Percentiles rank a stretch among this genome's conserved stretches.
These are phyloP conservation scores for Frieseomelitta varia DNA, from an alignment of 1,140 invertebrate species.

Conservation along the genomic window DNA sequence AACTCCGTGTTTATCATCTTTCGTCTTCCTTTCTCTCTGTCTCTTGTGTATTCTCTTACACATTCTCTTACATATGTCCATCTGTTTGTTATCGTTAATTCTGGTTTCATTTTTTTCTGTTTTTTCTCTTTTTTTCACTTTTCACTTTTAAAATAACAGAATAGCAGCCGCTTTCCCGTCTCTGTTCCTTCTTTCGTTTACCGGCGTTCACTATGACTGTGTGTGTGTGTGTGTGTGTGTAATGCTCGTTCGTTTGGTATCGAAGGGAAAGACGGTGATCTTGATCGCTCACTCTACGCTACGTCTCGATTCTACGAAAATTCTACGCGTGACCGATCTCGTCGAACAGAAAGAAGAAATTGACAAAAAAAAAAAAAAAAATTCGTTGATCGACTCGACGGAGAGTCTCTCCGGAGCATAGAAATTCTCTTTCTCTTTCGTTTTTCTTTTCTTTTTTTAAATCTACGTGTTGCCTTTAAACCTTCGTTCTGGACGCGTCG, in stretches of 20 bases:
- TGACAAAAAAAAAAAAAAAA: neutral
- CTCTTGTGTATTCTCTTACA: too few species aligned
- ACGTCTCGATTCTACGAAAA: conserved; percentile 26
- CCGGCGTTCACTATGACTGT: conserved; percentile 2
- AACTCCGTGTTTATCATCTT: conserved; percentile 65
- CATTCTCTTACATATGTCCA: too few species aligned
- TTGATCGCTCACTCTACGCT: neutral
- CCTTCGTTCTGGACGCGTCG: neutral
- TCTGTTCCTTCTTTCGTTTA: conserved; percentile 35
- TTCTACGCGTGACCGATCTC: conserved; percentile 18
- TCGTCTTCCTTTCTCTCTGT: neutral
- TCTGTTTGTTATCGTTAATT: neutral
- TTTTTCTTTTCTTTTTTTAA: too few species aligned
- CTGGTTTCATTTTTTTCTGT: neutral
- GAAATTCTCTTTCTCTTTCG: neutral
- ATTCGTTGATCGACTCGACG: conserved; percentile 17
- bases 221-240: too few species aligned
- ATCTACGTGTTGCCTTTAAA: neutral
- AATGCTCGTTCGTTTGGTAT: conserved; percentile 58
- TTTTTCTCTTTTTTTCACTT: neutral
- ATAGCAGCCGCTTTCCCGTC: conserved; percentile 30
- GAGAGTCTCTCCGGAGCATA: neutral
- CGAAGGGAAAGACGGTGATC: conserved; percentile 70
- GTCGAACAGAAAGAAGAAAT: too few species aligned
- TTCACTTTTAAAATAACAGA: conserved; percentile 39